Evolutionary conservation across 1,140 invertebrate species (phyloP), one percentile per base, ranked within the genome.

Genomic region (Drosophila sechellia): DNA sequence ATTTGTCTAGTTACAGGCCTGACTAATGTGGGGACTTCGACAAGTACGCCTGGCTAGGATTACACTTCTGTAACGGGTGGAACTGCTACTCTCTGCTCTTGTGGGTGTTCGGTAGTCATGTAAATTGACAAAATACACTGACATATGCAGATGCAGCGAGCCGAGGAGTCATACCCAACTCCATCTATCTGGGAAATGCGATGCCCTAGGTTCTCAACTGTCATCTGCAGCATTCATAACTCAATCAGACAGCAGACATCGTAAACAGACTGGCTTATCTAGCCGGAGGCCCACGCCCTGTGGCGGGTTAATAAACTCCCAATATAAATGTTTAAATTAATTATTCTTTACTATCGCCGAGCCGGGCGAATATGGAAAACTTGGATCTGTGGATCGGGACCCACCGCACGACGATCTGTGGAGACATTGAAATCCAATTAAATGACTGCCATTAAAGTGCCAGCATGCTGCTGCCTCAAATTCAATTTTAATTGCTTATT

Each of bases 341-440:
- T 87, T 87, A 87, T 77, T 77, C 84, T 87, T 74, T 79, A 77
- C 65, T 65, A 86, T 86, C 73, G 55, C 57, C 57, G 75, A 66
- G 25, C 1, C 27, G 3, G 35, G 74, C 59, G 53, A 63, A 63
- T 63, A 40, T 60, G 40, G 56, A 42, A 35, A 34, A 11, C 39
- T 57, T 12, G 46, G 22, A 25, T 60, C 31, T 42, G 49, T 37
- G 43, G 54, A 35, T 63, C n/a, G 25, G 17, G 63, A 86, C 79
- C 83, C 83, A 85, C 81, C 80, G 45, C 80, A 48, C 49, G 27
- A 49, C 48, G 59, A 74, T 25, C 59, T 72, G 56, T 13, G 15
- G 35, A 77, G 89, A 87, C 84, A 87, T 87, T 89, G 84, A 89
- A 87, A 87, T 77, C 72, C 84, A 87, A 87, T 87, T 87, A 87